Percentiles rank a stretch among this genome's conserved stretches.
These are phyloP conservation scores for Drosophila paucipuncta DNA, from an alignment of 2,888 invertebrate genomes.

Conservation along the genomic window DNA sequence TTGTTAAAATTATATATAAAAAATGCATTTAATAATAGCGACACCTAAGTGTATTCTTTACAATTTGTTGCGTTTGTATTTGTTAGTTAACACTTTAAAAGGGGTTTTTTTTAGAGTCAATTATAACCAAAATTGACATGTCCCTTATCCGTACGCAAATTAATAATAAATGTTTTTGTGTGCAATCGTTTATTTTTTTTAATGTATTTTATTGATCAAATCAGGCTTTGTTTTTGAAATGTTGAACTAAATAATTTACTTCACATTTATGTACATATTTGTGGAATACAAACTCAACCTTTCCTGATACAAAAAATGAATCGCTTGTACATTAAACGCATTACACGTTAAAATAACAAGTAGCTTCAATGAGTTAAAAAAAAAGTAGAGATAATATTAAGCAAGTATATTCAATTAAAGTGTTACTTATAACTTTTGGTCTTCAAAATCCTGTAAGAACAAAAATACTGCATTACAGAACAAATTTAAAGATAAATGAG, in stretches of 20 bases:
- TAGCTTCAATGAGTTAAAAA: constrained; percentile 30
- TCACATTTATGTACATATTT: constrained; percentile 1
- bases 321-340: constrained; percentile 23
- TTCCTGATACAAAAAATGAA: constrained; percentile 5
- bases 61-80: constrained; percentile 23
- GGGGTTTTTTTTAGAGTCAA: constrained; percentile 11
- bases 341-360: constrained; percentile 24
- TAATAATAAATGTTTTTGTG: constrained; percentile 39
- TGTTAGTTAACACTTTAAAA: constrained; percentile 12
- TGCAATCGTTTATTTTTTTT: constrained; percentile 19
- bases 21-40: constrained; percentile 48
- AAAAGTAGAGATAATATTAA: constrained; percentile 14
- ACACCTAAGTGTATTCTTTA: constrained; percentile 25
- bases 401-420: constrained; percentile 42
- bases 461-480: constrained; percentile 34
- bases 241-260: constrained; percentile 10
- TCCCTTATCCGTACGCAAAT: constrained; percentile 41
- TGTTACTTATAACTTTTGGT: constrained; percentile 44
- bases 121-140: constrained; percentile 30
- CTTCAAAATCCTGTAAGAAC: constrained; percentile 21
- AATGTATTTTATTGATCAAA: constrained; percentile 8
- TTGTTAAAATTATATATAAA: constrained; percentile 43
- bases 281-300: constrained; percentile 9
- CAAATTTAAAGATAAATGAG: constrained; percentile 55
- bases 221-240: not conserved